Conservation (phyloP, 1,140 invertebrate species). For the Holcopasites calliopsidis region DNA sequence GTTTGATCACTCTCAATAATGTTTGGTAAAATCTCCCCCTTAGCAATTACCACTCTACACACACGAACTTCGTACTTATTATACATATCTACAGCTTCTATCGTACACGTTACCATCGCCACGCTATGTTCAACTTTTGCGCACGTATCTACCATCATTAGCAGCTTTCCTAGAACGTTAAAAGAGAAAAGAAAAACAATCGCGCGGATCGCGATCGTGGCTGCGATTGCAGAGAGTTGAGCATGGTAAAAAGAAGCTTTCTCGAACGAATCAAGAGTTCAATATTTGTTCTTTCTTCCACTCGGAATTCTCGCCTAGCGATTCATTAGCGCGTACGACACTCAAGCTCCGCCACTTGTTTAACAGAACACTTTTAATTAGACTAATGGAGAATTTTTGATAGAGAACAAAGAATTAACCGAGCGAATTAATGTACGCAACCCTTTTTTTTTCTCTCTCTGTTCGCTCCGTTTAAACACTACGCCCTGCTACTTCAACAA, state of each 20-base stretch:
- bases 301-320: constrained; percentile 59
- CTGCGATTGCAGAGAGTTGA: constrained; percentile 51
- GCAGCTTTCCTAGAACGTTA: constrained; percentile 4
- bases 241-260: constrained; percentile 57
- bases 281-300: constrained; percentile 22
- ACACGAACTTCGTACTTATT: constrained; percentile 52
- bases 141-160: constrained; percentile 5
- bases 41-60: constrained; percentile 48
- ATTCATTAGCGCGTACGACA: constrained; percentile 67
- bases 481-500: constrained; percentile 76
- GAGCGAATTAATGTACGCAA: constrained; percentile 65
- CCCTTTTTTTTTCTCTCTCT: constrained; percentile 61
- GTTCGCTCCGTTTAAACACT: constrained; percentile 77
- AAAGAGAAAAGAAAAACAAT: too few relatives aligned
- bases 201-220: not conserved
- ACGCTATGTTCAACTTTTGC: constrained; percentile 63
- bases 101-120: constrained; percentile 60
- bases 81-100: constrained; percentile 62
- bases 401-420: too few relatives aligned
- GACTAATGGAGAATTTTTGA: constrained; percentile 21
- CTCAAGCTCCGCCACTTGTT: constrained; percentile 69
- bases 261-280: too few relatives aligned
- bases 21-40: constrained; percentile 36
- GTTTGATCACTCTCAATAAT: constrained; percentile 35
- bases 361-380: constrained; percentile 33